Evolutionary conservation across 2,797 vertebrate genomes (phyloP).

Genomic region (Platalea minor): DNA sequence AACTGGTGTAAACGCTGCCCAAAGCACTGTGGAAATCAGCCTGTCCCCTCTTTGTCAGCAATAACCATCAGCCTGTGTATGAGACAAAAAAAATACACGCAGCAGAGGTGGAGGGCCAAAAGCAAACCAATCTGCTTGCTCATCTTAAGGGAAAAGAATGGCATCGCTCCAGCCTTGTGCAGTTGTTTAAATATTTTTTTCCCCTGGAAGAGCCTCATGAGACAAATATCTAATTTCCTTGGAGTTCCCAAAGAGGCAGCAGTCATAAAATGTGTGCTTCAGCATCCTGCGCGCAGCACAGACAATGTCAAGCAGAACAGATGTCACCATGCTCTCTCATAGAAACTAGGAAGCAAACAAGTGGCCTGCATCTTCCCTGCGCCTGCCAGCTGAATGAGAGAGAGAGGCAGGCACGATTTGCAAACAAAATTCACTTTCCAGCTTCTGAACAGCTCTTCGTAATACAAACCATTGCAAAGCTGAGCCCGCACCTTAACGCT

Average conservation of each 20-base stretch:
- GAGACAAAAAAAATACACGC: background rate
- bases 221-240: conserved; percentile 2
- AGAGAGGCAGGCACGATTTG: accelerated
- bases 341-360: background rate
- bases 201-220: background rate
- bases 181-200: background rate
- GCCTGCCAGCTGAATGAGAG: background rate
- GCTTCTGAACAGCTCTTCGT: background rate
- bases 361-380: background rate
- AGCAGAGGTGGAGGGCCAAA: background rate
- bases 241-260: background rate
- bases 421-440: background rate
- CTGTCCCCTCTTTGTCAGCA: background rate
- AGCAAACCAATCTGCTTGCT: background rate
- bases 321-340: background rate
- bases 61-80: background rate
- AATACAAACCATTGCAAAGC: background rate
- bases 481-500: accelerated
- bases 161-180: background rate
- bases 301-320: background rate
- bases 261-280: background rate
- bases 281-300: background rate
- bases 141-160: background rate
- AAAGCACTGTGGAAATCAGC: background rate
- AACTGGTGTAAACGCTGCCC: background rate